These are phyloP conservation scores for Cerceris rybyensis DNA, from an alignment of 2,888 invertebrate species.

Conservation along the genomic window DNA sequence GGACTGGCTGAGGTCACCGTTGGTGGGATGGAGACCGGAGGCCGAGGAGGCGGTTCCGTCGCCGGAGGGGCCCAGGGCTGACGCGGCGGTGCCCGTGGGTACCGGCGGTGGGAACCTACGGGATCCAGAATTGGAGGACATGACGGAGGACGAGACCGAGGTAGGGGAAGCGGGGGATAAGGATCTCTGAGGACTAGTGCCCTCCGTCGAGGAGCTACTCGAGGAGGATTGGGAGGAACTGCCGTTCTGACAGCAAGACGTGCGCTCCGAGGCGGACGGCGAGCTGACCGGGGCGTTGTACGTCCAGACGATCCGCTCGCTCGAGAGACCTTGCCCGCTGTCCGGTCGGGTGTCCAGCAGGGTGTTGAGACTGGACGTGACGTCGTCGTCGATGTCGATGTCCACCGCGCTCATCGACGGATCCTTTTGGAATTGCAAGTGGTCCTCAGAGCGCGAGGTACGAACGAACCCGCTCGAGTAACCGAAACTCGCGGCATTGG, in stretches of 20 bases:
- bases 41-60: conserved; percentile 58
- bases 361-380: conserved; percentile 96
- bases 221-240: conserved; percentile 78
- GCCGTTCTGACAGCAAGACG: conserved; percentile 84
- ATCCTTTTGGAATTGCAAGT: conserved; percentile 91
- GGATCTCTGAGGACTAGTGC: conserved; percentile 83
- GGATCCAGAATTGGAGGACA: conserved; percentile 90
- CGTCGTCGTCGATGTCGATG: conserved; percentile 96
- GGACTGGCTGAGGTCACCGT: conserved; percentile 91
- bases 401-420: conserved; percentile 92
- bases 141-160: conserved; percentile 93
- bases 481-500: conserved; percentile 71
- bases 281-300: conserved; percentile 93
- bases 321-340: conserved; percentile 83
- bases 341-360: conserved; percentile 90
- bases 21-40: conserved; percentile 74
- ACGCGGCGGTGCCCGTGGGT: conserved; percentile 48
- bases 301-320: conserved; percentile 93
- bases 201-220: conserved; percentile 78
- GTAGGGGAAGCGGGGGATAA: conserved; percentile 91
- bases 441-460: conserved; percentile 96
- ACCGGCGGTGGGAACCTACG: conserved; percentile 84
- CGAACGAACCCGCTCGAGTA: conserved; percentile 87
- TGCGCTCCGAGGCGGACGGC: conserved; percentile 83
- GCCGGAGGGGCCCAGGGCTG: conserved; percentile 65